A percentile compares a stretch with the other conserved stretches of the same genome.
phyloP scores from a whole-genome alignment of 1,140 invertebrate species.

The Bombus sylvicola region DNA sequence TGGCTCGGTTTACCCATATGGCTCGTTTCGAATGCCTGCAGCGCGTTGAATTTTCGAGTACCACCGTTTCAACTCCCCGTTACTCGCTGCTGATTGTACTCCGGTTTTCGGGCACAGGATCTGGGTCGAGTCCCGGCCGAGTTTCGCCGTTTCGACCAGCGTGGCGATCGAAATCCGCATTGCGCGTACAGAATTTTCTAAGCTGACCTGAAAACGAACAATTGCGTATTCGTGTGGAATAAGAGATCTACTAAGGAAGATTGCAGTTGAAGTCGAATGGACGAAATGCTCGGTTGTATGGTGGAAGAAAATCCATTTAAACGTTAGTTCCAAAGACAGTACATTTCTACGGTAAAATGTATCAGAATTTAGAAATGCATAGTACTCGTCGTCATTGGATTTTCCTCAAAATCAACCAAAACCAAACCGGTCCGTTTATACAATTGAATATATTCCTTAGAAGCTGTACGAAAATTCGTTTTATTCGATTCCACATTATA shows the following conservation, averaged over 20 bases:
- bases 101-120: conserved; percentile 5
- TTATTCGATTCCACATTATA: background rate
- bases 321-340: too few relatives aligned
- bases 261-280: background rate
- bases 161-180: background rate
- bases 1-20: conserved; percentile 35
- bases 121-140: background rate
- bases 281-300: background rate
- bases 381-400: background rate
- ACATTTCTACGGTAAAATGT: too few relatives aligned
- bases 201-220: background rate
- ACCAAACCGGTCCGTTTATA: background rate
- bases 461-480: background rate
- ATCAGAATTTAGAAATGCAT: too few relatives aligned
- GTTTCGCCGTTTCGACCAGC: background rate
- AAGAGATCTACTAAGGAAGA: too few relatives aligned
- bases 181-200: background rate
- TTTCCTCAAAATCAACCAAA: background rate
- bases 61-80: background rate
- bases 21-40: background rate
- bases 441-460: background rate
- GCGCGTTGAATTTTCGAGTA: conserved; percentile 3
- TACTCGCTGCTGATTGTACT: background rate
- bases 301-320: too few relatives aligned
- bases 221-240: background rate